A percentile compares a stretch with the other conserved stretches of the same genome.
Evolutionary conservation across 1,140 invertebrate genomes (phyloP).

Genomic region (Steinernema khuongi): DNA sequence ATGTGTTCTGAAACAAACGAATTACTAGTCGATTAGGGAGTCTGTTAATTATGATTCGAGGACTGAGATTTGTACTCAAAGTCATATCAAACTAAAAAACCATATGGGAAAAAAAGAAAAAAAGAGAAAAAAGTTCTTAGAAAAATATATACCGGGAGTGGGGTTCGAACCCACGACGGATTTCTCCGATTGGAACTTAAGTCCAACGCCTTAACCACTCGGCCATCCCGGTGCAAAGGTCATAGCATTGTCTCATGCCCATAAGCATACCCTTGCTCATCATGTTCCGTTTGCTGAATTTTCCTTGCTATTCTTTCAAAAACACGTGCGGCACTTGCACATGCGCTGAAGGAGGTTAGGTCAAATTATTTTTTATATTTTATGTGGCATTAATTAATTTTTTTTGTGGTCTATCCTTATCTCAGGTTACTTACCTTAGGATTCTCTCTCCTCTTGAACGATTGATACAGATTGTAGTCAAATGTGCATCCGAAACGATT

Average conservation of each 20-base stretch:
- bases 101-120: constrained; percentile 1
- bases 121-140: constrained; percentile 13
- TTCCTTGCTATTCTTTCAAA: background rate
- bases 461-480: constrained; percentile 52
- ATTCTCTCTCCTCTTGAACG: constrained; percentile 47
- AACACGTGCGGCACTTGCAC: no score
- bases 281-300: constrained; percentile 9
- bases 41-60: background rate
- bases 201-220: constrained; percentile 46
- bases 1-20: constrained; percentile 48
- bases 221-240: constrained; percentile 36
- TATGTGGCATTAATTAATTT: constrained; percentile 5
- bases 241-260: no score
- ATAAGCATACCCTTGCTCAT: constrained; percentile 7
- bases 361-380: background rate
- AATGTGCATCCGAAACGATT: constrained; percentile 51
- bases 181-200: constrained; percentile 31
- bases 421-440: constrained; percentile 40
- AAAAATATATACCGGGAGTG: constrained; percentile 35
- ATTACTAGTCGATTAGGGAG: background rate
- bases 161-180: constrained; percentile 39
- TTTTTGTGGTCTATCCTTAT: background rate
- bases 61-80: background rate
- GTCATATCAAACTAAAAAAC: background rate
- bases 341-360: no score